A percentile compares a stretch with the other conserved stretches of the same genome.
phyloP scores from a whole-genome alignment of 2,797 vertebrate species.

The Florisuga fusca region DNA sequence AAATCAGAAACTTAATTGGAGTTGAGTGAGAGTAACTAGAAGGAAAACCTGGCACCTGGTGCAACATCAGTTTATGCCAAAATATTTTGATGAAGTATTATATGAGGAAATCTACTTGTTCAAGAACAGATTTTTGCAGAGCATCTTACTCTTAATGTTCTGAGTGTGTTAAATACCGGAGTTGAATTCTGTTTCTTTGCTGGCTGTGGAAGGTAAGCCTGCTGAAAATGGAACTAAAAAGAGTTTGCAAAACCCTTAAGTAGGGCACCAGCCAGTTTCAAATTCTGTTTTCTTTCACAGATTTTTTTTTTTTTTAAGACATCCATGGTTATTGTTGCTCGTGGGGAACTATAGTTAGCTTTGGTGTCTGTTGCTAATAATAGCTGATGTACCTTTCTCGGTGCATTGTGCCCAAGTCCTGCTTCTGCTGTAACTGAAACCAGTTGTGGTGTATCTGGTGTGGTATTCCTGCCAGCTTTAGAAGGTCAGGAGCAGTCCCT shows the following conservation, averaged over 20 bases:
- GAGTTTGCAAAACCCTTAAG: not conserved
- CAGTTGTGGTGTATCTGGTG: not conserved
- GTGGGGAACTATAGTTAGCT: conserved; percentile 8
- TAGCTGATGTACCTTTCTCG: not conserved
- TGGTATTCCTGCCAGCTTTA: not conserved
- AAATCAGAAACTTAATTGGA: not conserved
- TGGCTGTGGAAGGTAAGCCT: not conserved
- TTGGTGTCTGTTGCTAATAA: conserved; percentile 50
- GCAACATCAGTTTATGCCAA: not conserved
- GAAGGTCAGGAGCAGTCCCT: not conserved
- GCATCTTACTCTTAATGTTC: conserved; percentile 10
- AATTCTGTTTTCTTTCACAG: conserved; percentile 29
- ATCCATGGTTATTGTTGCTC: conserved; percentile 25
- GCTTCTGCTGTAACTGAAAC: not conserved
- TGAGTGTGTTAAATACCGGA: not conserved
- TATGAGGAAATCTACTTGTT: conserved; percentile 5
- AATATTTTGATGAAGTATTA: not conserved
- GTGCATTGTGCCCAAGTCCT: not conserved
- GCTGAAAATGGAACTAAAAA: not conserved
- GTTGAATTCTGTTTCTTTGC: not conserved
- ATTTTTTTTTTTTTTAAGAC: not conserved
- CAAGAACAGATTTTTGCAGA: not conserved
- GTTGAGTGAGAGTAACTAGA: not conserved
- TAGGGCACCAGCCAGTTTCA: not conserved
- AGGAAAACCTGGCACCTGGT: not conserved